Evolutionary conservation across 2,888 invertebrate genomes (phyloP).

Genomic region (Caenorhabditis sinica): DNA sequence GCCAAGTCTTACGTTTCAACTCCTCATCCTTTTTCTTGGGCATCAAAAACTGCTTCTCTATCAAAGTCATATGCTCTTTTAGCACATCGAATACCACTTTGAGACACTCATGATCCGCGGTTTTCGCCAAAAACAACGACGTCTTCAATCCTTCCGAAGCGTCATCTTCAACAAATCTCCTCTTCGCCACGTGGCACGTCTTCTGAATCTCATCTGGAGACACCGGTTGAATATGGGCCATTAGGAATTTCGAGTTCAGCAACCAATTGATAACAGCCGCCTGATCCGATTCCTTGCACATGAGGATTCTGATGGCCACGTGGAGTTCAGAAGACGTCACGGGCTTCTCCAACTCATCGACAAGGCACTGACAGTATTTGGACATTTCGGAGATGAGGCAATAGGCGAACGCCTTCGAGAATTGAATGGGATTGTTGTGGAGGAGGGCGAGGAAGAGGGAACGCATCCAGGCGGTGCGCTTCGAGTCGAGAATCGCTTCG

Average conservation of each 20-base stretch:
- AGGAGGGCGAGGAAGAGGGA: conserved; percentile 24
- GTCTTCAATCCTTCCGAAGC: neutral
- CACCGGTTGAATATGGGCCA: neutral
- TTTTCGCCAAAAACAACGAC: conserved; percentile 45
- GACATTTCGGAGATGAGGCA: conserved; percentile 44
- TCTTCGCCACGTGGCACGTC: conserved; percentile 11
- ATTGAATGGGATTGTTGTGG: conserved; percentile 34
- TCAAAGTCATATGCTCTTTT: neutral
- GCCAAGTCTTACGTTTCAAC: conserved; percentile 13
- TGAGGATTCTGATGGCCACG: conserved; percentile 1
- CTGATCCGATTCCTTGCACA: conserved; percentile 40
- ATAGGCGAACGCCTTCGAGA: conserved; percentile 28
- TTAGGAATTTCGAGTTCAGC: conserved; percentile 39
- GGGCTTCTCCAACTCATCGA: conserved; percentile 39
- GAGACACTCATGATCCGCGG: conserved; percentile 13
- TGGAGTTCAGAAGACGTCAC: conserved; percentile 17
- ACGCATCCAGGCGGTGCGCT: conserved; percentile 37
- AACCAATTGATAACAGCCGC: conserved; percentile 57
- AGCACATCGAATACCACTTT: conserved; percentile 26
- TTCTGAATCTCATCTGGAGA: conserved; percentile 7
- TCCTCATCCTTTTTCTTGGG: conserved; percentile 41
- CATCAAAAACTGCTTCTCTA: conserved; percentile 36
- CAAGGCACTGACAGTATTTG: conserved; percentile 18
- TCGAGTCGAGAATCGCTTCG: neutral
- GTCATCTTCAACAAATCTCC: neutral